A percentile compares a stretch with the other conserved stretches of the same genome.
phyloP scores from a whole-genome alignment of 2,797 vertebrate species.

The Protonibea diacanthus region DNA sequence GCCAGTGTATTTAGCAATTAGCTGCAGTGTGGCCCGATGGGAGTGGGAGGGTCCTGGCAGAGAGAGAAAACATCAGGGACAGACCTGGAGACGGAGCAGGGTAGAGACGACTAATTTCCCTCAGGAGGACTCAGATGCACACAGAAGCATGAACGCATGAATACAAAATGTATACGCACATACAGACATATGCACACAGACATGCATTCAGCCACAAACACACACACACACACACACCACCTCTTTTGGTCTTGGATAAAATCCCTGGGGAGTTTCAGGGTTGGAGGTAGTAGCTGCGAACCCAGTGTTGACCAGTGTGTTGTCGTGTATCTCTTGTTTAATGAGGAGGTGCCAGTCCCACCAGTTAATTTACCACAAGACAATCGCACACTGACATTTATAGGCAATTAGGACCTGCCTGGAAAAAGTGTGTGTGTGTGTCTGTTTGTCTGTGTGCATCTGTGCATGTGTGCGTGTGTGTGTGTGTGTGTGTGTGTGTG shows the following conservation, averaged over 20 bases:
- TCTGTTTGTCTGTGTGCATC: conserved; percentile 35
- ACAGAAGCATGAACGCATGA: conserved; percentile 54
- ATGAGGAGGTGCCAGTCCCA: conserved; percentile 90
- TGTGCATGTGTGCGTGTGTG: conserved; percentile 37
- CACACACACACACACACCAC: conserved; percentile 42
- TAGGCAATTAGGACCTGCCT: conserved; percentile 90
- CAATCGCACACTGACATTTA: conserved; percentile 95
- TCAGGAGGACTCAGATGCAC: conserved; percentile 72
- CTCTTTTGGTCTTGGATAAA: conserved; percentile 56
- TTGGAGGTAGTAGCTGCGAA: conserved; percentile 60
- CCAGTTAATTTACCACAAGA: conserved; percentile 92
- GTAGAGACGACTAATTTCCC: conserved; percentile 84
- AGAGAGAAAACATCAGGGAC: conserved; percentile 74
- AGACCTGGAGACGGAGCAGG: conserved; percentile 66
- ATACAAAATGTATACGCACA: conserved; percentile 65
- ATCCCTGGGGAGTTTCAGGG: conserved; percentile 62
- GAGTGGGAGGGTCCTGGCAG: conserved; percentile 75
- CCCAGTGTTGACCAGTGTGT: conserved; percentile 79
- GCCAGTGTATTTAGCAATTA: conserved; percentile 80
- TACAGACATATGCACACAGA: conserved; percentile 62
- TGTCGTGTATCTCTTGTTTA: conserved; percentile 84
- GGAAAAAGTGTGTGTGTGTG: conserved; percentile 59
- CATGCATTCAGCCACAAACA: conserved; percentile 35
- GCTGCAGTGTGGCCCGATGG: conserved; percentile 68
- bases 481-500: conserved; percentile 27